Percentiles rank a stretch among this genome's conserved stretches.
phyloP scores from a whole-genome alignment of 2,797 vertebrate genomes.

The Falco peregrinus region DNA sequence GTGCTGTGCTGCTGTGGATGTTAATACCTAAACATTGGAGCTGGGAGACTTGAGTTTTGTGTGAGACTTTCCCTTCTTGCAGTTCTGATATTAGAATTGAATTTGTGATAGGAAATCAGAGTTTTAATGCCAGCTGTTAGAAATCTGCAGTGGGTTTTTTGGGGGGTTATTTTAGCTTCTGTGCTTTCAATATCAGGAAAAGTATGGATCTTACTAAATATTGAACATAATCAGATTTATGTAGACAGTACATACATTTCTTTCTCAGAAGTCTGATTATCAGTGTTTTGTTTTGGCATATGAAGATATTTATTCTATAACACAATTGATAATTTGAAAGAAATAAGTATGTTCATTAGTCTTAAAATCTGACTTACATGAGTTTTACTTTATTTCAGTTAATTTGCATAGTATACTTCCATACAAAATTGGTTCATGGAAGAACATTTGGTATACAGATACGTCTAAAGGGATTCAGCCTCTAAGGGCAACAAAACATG shows the following conservation, averaged over 20 bases:
- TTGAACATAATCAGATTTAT: not conserved
- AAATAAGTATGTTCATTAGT: not conserved
- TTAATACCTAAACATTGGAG: not conserved
- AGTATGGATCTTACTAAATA: not conserved
- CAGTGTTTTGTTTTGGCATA: not conserved
- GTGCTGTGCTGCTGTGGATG: slow-evolving; percentile 13
- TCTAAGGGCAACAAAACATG: not conserved
- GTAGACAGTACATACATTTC: not conserved
- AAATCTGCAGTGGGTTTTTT: not conserved
- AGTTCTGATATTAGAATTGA: not conserved
- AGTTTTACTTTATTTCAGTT: not conserved
- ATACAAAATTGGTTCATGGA: not conserved
- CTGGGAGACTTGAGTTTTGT: not conserved
- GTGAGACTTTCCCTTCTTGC: not conserved
- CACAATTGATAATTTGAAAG: not conserved
- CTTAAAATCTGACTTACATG: not conserved
- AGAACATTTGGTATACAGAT: not conserved
- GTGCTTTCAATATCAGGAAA: not conserved
- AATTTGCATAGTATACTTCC: not conserved
- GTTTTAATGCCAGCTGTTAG: not conserved
- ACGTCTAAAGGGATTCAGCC: not conserved
- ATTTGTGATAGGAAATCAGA: not conserved
- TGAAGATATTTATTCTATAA: not conserved
- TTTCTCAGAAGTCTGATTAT: not conserved
- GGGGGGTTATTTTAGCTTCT: not conserved